Percentiles rank a stretch among this genome's conserved stretches.
These are phyloP conservation scores for Catharus fuscescens DNA, from an alignment of 2,113 vertebrate genomes.

Conservation along the genomic window DNA sequence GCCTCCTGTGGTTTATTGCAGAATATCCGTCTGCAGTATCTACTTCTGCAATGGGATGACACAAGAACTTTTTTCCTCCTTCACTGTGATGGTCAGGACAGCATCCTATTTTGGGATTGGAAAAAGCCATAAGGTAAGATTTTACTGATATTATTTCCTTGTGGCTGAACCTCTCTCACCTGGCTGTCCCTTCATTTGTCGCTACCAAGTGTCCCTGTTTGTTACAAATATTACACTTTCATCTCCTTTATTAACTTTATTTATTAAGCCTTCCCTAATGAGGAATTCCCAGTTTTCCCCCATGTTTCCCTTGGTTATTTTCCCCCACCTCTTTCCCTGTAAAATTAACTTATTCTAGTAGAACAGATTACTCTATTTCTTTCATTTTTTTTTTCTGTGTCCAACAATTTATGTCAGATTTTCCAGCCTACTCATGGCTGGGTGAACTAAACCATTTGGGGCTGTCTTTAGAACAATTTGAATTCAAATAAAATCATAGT, in stretches of 20 bases:
- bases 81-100: neutral
- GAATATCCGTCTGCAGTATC: neutral
- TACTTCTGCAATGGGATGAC: neutral
- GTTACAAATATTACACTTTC: neutral
- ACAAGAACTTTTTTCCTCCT: neutral
- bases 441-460: constrained; percentile 7
- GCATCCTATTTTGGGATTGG: neutral
- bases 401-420: neutral
- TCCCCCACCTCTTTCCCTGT: accelerated
- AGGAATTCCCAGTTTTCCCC: neutral
- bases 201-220: neutral
- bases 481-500: neutral
- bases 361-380: neutral
- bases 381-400: neutral
- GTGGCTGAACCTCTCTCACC: neutral
- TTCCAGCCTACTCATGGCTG: neutral
- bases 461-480: constrained; percentile 9
- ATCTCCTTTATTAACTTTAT: neutral
- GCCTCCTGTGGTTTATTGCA: accelerated
- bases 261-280: neutral
- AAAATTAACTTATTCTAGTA: constrained; percentile 18
- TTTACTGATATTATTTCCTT: neutral
- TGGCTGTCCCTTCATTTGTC: neutral
- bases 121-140: neutral
- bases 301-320: neutral